Evolutionary conservation across 2,113 vertebrate species (phyloP).

Genomic region (Sinocyclocheilus anophthalmus): DNA sequence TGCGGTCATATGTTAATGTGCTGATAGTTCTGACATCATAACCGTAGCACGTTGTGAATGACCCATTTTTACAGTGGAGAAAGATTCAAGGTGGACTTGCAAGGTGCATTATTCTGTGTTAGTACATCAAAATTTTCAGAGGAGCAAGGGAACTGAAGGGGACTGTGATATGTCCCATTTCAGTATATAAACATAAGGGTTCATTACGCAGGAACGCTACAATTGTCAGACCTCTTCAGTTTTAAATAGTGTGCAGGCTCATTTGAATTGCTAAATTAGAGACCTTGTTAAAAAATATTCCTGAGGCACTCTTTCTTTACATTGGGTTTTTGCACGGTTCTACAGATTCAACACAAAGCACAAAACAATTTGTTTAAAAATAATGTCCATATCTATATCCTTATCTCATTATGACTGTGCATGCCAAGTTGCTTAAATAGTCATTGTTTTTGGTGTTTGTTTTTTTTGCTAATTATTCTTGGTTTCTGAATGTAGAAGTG

Average conservation of each 20-base stretch:
- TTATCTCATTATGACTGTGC: not conserved
- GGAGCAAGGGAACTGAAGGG: not conserved
- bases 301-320: not conserved
- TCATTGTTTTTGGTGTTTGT: not conserved
- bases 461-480: not conserved
- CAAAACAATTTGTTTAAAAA: not conserved
- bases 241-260: not conserved
- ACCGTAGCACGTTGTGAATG: not conserved
- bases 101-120: not conserved
- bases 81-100: not conserved
- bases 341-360: not conserved
- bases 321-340: not conserved
- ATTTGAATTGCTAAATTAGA: slow-evolving; percentile 5
- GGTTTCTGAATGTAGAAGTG: not conserved
- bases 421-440: too few species aligned
- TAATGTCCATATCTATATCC: not conserved
- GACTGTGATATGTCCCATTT: not conserved
- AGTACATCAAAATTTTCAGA: not conserved
- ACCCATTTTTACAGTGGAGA: not conserved
- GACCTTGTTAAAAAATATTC: not conserved
- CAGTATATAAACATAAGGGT: not conserved
- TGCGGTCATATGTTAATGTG: not conserved
- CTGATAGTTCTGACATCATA: not conserved
- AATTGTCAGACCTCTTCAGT: not conserved
- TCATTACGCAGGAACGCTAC: not conserved